Conservation (phyloP, 2,888 invertebrate genomes). For the Tricholauxania praeusta region DNA sequence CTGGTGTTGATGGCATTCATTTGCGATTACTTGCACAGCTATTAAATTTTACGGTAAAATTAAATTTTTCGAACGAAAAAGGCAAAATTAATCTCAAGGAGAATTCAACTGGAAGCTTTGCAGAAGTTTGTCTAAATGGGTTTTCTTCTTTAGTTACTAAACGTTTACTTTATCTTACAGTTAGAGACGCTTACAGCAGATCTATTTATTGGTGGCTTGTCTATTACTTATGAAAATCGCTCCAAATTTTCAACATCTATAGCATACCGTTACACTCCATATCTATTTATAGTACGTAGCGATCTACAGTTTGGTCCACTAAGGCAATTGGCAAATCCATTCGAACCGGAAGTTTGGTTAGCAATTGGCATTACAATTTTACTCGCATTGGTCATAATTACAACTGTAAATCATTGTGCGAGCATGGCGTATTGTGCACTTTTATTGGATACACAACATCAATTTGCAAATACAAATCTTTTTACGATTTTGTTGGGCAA, state of each 20-base stretch:
- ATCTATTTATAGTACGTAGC: constrained; percentile 52
- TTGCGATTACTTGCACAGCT: constrained; percentile 49
- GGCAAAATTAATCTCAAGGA: constrained; percentile 44
- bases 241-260: constrained; percentile 49
- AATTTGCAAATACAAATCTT: constrained; percentile 50
- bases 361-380: constrained; percentile 37
- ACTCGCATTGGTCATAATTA: constrained; percentile 32
- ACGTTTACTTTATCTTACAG: constrained; percentile 45
- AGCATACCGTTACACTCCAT: constrained; percentile 53
- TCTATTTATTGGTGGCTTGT: constrained; percentile 58
- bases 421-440: constrained; percentile 30
- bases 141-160: too few relatives aligned
- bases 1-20: constrained; percentile 56
- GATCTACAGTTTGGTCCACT: constrained; percentile 42
- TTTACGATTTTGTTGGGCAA: constrained; percentile 33
- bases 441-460: constrained; percentile 44
- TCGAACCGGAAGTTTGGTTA: constrained; percentile 49
- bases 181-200: constrained; percentile 49
- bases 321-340: constrained; percentile 49
- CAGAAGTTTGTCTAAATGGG: constrained; percentile 42
- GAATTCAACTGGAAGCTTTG: constrained; percentile 50
- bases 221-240: constrained; percentile 49
- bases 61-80: constrained; percentile 46
- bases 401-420: not conserved
- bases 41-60: constrained; percentile 50